Percentiles rank a stretch among this genome's conserved stretches.
phyloP scores from a whole-genome alignment of 1,140 invertebrate species.

The Drosophila repleta region DNA sequence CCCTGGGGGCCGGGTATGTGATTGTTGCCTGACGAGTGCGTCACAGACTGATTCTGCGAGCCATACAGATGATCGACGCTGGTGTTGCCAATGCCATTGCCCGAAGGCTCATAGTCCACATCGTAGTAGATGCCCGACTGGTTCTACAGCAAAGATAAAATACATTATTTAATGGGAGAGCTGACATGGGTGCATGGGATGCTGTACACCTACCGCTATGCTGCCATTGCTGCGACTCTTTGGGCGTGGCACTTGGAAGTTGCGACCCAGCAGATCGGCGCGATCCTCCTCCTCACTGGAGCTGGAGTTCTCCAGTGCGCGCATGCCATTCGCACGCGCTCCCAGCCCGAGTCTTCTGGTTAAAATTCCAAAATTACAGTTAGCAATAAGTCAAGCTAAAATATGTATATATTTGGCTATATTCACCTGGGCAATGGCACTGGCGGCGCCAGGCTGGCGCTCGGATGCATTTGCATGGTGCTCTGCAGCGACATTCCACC shows the following conservation, averaged over 20 bases:
- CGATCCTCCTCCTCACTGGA: constrained; percentile 89
- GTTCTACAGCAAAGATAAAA: constrained; percentile 85
- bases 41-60: constrained; percentile 76
- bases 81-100: constrained; percentile 84
- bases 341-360: constrained; percentile 82
- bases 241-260: constrained; percentile 90
- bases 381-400: background rate
- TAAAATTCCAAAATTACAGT: background rate
- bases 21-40: constrained; percentile 70
- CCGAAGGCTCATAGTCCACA: constrained; percentile 91
- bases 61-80: constrained; percentile 79
- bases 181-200: background rate
- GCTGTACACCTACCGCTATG: constrained; percentile 86
- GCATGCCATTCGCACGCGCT: constrained; percentile 81
- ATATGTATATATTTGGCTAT: background rate
- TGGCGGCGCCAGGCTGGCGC: constrained; percentile 85
- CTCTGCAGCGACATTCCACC: constrained; percentile 85
- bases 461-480: constrained; percentile 84
- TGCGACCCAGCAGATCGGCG: constrained; percentile 88
- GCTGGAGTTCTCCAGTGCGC: constrained; percentile 86
- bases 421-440: constrained; percentile 88
- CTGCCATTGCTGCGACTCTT: constrained; percentile 90
- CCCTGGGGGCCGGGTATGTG: constrained; percentile 86
- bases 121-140: constrained; percentile 95
- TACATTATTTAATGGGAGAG: background rate